A percentile compares a stretch with the other conserved stretches of the same genome.
Conservation (phyloP, 1,140 invertebrate species). For the Thrips palmi region DNA sequence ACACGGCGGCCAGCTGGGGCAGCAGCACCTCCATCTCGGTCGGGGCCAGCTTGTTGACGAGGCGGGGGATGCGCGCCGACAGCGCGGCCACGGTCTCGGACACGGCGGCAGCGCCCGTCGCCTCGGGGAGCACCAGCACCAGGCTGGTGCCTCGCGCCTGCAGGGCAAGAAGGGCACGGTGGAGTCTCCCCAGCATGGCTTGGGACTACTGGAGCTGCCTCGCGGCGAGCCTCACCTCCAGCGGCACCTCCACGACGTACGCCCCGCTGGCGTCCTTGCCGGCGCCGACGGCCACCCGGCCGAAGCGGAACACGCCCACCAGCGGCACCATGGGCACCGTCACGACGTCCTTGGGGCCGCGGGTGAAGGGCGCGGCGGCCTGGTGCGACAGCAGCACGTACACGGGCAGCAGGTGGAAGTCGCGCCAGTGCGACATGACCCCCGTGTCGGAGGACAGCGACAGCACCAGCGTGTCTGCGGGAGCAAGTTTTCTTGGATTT, state of each 20-base stretch:
- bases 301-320: slow-evolving; percentile 16
- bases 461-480: slow-evolving; percentile 11
- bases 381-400: slow-evolving; percentile 19
- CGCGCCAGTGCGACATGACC: slow-evolving; percentile 21
- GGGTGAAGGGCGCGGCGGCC: slow-evolving; percentile 16
- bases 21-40: slow-evolving; percentile 18
- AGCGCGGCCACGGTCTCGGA: slow-evolving; percentile 14
- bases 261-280: slow-evolving; percentile 13
- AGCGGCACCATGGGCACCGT: slow-evolving; percentile 21
- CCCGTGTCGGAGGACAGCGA: slow-evolving; percentile 19
- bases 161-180: background rate
- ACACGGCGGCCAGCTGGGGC: slow-evolving; percentile 19
- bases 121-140: slow-evolving; percentile 19
- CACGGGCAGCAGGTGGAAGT: slow-evolving; percentile 18
- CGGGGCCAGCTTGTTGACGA: slow-evolving; percentile 13
- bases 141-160: slow-evolving; percentile 17
- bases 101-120: slow-evolving; percentile 13
- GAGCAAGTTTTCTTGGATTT: too few species aligned
- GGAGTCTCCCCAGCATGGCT: background rate
- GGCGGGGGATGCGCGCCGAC: slow-evolving; percentile 13
- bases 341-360: slow-evolving; percentile 11
- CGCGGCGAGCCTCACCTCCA: too few species aligned
- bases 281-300: slow-evolving; percentile 16
- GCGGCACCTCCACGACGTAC: slow-evolving; percentile 16
- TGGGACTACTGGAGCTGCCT: background rate